Percentiles rank a stretch among this genome's conserved stretches.
These are phyloP conservation scores for Dermatemys mawii DNA, from an alignment of 2,113 vertebrate species.

Conservation along the genomic window DNA sequence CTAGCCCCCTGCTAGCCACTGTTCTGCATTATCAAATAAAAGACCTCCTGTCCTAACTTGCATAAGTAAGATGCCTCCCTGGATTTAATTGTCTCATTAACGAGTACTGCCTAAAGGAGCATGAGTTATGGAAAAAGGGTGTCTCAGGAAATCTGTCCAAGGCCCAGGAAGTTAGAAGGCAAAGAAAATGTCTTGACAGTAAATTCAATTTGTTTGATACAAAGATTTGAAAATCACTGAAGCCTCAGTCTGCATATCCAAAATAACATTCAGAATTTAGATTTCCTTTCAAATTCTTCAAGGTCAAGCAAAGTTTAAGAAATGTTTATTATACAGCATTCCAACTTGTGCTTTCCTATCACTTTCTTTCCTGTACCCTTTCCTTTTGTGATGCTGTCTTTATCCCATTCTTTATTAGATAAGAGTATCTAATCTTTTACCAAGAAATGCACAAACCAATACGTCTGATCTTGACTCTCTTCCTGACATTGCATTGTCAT, in stretches of 20 bases:
- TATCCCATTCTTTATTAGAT: constrained; percentile 47
- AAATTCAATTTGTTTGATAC: background rate
- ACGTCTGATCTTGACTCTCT: background rate
- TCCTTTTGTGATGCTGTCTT: constrained; percentile 18
- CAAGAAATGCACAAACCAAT: background rate
- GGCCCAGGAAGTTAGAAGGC: background rate
- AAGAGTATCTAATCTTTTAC: constrained; percentile 23
- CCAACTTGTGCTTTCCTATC: constrained; percentile 5
- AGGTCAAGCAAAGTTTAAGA: constrained; percentile 53
- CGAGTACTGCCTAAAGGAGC: background rate
- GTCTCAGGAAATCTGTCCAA: background rate
- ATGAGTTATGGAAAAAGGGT: background rate
- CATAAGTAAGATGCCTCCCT: background rate
- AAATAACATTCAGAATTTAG: background rate
- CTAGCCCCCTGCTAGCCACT: constrained; percentile 12
- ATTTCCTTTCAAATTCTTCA: constrained; percentile 28
- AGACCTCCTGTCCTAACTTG: background rate
- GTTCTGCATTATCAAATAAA: constrained; percentile 55
- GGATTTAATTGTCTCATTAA: constrained; percentile 33
- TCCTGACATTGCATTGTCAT: background rate
- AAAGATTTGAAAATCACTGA: background rate
- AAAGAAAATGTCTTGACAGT: background rate
- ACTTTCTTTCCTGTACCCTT: constrained; percentile 11
- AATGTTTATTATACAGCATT: constrained; percentile 44
- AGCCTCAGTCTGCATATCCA: background rate